These are phyloP conservation scores for Aphaenogaster floridana DNA, from an alignment of 1,140 invertebrate species.

Conservation along the genomic window DNA sequence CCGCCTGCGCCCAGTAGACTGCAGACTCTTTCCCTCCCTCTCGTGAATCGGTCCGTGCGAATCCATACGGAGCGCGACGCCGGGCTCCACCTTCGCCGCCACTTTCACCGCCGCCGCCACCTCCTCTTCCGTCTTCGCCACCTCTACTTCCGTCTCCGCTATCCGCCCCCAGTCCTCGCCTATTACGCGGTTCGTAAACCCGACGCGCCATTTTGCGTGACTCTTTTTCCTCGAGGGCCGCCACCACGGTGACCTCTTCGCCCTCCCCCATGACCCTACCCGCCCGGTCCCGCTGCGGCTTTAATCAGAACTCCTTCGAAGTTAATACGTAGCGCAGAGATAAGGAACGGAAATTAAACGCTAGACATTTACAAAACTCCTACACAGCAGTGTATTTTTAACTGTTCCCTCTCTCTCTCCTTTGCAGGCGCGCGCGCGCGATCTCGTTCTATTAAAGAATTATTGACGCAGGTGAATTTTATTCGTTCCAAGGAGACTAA, in stretches of 20 bases:
- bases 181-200: conserved; percentile 38
- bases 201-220: conserved; percentile 67
- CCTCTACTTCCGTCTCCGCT: conserved; percentile 23
- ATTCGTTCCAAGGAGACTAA: not conserved
- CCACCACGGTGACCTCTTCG: conserved; percentile 8
- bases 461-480: not conserved
- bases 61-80: conserved; percentile 44
- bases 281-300: conserved; percentile 1
- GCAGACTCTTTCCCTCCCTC: conserved; percentile 45
- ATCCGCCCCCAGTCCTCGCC: not conserved
- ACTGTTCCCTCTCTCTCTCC: not conserved
- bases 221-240: conserved; percentile 22
- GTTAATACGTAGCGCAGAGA: conserved; percentile 6
- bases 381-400: not conserved
- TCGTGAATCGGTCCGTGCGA: not conserved
- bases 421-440: not conserved
- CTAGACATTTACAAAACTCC: conserved; percentile 35
- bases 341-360: conserved; percentile 63
- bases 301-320: conserved; percentile 50
- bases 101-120: conserved; percentile 37
- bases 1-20: conserved; percentile 16
- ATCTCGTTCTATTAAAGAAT: not conserved
- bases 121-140: conserved; percentile 46
- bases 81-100: conserved; percentile 60
- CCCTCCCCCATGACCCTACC: not conserved